These are phyloP conservation scores for Phylloscopus trochilus DNA, from an alignment of 2,113 vertebrate genomes.

Conservation along the genomic window DNA sequence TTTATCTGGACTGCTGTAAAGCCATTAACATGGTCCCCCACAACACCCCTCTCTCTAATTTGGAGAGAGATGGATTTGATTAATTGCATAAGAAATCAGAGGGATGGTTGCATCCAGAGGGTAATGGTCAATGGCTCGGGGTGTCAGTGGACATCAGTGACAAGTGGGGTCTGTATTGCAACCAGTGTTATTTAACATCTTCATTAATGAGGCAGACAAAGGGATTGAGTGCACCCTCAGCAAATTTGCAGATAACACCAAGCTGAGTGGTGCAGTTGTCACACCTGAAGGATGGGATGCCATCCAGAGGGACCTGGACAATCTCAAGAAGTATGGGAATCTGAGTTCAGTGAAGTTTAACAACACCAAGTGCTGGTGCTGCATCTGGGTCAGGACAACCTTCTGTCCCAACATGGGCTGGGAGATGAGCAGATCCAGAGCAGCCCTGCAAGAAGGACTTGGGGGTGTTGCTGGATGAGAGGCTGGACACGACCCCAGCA, in stretches of 20 bases:
- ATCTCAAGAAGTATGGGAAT: background rate
- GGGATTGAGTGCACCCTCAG: background rate
- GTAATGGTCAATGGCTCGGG: no score
- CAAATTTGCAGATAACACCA: background rate
- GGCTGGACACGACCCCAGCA: background rate
- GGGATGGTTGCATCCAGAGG: no score
- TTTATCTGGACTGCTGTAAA: background rate
- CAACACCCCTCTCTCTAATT: background rate
- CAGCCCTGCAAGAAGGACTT: background rate
- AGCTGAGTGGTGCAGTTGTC: background rate
- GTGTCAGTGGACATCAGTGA: background rate
- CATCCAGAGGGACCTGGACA: background rate
- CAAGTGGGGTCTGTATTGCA: background rate
- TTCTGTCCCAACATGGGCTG: rapidly evolving
- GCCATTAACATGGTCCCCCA: background rate
- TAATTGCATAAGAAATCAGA: background rate
- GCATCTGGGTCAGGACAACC: no score
- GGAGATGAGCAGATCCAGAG: background rate
- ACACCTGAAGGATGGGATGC: background rate
- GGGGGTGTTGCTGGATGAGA: rapidly evolving
- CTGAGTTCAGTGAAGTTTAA: background rate
- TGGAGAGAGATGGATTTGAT: background rate
- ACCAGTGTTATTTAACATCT: background rate
- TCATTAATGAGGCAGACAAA: background rate
- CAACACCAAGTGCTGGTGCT: background rate